Base-by-base conservation (phyloP, 2,113 vertebrate genomes). In the Oncorhynchus masou region DNA sequence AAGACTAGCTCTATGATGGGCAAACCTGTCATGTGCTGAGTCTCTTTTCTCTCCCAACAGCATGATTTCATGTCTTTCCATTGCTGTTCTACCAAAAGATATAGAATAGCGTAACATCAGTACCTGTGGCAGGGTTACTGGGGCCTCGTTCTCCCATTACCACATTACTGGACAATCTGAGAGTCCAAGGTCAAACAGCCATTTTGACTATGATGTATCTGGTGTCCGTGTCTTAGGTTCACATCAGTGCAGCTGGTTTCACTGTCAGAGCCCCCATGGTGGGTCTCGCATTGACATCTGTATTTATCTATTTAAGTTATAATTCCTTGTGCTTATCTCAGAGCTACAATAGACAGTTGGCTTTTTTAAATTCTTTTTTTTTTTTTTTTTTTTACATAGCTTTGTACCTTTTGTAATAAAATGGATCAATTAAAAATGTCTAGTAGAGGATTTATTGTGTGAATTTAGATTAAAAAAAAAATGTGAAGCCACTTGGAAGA, bases 291-390 rank as follows among this genome's bases (percentile, higher is more conserved):
- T 16, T 71, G 82, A 83, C 81, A 78, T 83, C 77, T 90, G 78
- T 90, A 87, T 89, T 87, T 90, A 91, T 92, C 78, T 92, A 90
- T 92, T 92, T 93, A 92, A 91, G 64, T 91, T 92, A 92, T 91
- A 83, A 87, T 83, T 83, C 85, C 78, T 54, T 84, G 49, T 86
- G 79, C 81, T 83, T 86, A 77, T 80, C 81, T 88, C 73, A 73
- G 51, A 70, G 60, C 60, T 60, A 64, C 39, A 45, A 68, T 70
- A 82, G 62, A 84, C 71, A 62, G 54, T 73, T 74, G 59, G 13
- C 57, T 31, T 48, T 65, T 62, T 11, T 11, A 0, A 27, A 25
- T 2, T 27, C 2, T 27, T 27, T 39, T 2, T 7, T 45, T 45
- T 34, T 75, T 39, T 2, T 7, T 45, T 45, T 34, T 75, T 74